These are phyloP conservation scores for Diplosoma virens DNA, from an alignment of 23 tunicate genomes.

Conservation along the genomic window DNA sequence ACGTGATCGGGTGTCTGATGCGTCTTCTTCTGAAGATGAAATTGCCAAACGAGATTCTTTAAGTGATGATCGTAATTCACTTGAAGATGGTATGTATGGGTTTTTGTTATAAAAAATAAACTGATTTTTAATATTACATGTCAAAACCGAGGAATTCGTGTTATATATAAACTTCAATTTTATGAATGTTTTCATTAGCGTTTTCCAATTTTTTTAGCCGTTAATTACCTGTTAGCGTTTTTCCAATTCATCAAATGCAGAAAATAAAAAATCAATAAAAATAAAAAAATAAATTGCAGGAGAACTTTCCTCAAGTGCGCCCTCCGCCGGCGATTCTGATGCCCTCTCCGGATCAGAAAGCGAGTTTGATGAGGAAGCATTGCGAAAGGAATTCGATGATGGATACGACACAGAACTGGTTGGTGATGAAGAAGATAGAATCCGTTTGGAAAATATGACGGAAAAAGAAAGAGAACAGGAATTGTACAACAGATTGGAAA, in stretches of 20 bases:
- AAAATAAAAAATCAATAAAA: too few relatives aligned
- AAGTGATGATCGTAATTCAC: neutral
- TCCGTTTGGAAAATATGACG: constrained; percentile 82
- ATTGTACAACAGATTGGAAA: constrained; percentile 82
- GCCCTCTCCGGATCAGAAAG: constrained; percentile 47
- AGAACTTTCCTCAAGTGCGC: constrained; percentile 51
- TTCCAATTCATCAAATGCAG: too few relatives aligned
- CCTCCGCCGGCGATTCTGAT: constrained; percentile 40
- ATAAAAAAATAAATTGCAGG: too few relatives aligned
- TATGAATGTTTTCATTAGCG: too few relatives aligned
- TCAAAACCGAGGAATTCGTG: too few relatives aligned
- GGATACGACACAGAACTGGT: constrained; percentile 88
- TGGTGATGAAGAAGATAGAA: constrained; percentile 87
- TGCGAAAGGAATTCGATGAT: constrained; percentile 88
- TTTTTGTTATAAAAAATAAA: too few relatives aligned
- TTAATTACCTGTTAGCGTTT: too few relatives aligned
- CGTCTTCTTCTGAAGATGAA: constrained; percentile 30
- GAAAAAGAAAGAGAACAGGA: constrained; percentile 96
- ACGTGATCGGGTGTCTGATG: constrained; percentile 36
- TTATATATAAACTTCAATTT: too few relatives aligned
- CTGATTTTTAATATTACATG: too few relatives aligned
- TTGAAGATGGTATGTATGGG: constrained; percentile 28
- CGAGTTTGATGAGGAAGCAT: constrained; percentile 88
- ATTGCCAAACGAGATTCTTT: neutral
- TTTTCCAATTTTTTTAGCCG: too few relatives aligned